phyloP scores from a whole-genome alignment of 2,113 vertebrate species.

The Hydrochoerus hydrochaeris region DNA sequence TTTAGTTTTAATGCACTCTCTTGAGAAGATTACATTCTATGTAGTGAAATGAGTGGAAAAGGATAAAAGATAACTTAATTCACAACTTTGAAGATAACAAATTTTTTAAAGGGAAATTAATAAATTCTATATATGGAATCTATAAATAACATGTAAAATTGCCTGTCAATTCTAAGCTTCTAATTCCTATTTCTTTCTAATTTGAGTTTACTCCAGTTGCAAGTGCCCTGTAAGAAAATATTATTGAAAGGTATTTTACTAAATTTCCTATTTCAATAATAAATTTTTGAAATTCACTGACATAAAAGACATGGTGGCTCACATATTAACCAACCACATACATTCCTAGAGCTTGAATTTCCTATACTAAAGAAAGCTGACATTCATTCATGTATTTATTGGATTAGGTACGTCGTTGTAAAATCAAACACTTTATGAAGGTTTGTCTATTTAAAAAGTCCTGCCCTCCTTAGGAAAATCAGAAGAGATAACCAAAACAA shows the following conservation, averaged over 20 bases:
- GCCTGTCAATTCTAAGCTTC: background rate
- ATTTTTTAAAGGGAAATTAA: conserved; percentile 37
- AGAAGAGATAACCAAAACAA: background rate
- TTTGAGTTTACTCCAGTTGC: conserved; percentile 16
- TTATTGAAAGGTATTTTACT: background rate
- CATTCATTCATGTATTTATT: background rate
- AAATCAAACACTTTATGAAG: background rate
- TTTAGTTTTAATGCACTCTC: conserved; percentile 34
- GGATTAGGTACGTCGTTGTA: background rate
- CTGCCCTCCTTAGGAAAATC: background rate
- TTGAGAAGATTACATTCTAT: conserved; percentile 45
- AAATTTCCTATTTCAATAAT: conserved; percentile 33
- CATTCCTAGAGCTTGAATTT: background rate
- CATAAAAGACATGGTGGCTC: background rate
- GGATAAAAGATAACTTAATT: conserved; percentile 19
- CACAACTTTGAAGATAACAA: conserved; percentile 34
- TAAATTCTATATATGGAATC: background rate
- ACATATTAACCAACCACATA: background rate
- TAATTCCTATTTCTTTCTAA: background rate
- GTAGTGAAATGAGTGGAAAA: background rate
- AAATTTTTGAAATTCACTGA: background rate
- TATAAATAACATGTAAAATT: conserved; percentile 5
- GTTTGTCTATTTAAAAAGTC: background rate
- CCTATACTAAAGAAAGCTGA: background rate
- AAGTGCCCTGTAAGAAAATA: conserved; percentile 25